A percentile compares a stretch with the other conserved stretches of the same genome.
Evolutionary conservation across 2,888 invertebrate species (phyloP).

Genomic region (Tachina lurida): DNA sequence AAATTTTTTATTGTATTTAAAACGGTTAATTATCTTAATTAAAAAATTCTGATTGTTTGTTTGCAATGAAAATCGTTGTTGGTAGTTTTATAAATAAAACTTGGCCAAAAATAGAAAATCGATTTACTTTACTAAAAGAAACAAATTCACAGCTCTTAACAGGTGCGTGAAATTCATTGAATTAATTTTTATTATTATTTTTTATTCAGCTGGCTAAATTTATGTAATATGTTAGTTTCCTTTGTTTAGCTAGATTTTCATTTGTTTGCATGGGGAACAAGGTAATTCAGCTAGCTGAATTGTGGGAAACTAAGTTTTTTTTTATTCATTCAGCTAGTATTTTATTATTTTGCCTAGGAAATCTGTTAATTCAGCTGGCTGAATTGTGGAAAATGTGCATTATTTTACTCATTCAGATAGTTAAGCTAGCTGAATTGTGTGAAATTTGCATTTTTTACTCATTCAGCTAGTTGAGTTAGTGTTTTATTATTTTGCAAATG

Average conservation of each 20-base stretch:
- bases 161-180: too few relatives aligned
- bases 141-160: not conserved
- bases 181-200: not conserved
- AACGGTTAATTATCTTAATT: slow-evolving; percentile 23
- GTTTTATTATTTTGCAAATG: too few relatives aligned
- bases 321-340: not conserved
- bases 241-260: not conserved
- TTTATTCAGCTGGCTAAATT: not conserved
- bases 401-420: not conserved
- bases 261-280: not conserved
- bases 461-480: too few relatives aligned
- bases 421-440: not conserved
- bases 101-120: slow-evolving; percentile 29
- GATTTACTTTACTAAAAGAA: not conserved
- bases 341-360: too few relatives aligned
- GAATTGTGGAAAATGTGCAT: not conserved
- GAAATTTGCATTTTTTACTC: not conserved
- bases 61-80: not conserved
- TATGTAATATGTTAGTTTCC: not conserved
- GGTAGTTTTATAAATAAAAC: not conserved
- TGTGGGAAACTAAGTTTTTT: not conserved
- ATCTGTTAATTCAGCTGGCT: not conserved
- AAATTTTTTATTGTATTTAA: slow-evolving; percentile 10
- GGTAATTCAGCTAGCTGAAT: slow-evolving; percentile 19
- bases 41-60: not conserved